Evolutionary conservation across 2,113 vertebrate species (phyloP).

Genomic region (Tychaedon coryphoeus): DNA sequence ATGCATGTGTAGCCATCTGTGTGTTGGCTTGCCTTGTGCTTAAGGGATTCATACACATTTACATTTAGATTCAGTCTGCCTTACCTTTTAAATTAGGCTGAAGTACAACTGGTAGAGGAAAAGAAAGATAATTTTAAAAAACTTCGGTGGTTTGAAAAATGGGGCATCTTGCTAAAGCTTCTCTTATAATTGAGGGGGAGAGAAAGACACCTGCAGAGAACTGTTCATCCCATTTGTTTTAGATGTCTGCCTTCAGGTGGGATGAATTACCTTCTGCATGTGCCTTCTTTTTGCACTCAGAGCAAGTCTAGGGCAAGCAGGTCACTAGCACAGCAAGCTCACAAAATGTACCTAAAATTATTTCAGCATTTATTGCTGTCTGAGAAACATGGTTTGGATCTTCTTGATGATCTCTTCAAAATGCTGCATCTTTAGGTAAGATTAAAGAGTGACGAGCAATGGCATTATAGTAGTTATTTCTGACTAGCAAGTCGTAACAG

Average conservation of each 20-base stretch:
- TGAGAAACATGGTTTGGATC: background rate
- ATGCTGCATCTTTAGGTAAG: background rate
- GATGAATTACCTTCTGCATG: background rate
- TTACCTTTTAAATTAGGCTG: background rate
- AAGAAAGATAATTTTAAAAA: background rate
- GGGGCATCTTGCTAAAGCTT: background rate
- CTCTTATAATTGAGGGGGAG: background rate
- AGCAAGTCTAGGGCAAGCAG: background rate
- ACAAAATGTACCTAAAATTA: background rate
- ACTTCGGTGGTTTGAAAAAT: background rate
- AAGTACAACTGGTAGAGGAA: background rate
- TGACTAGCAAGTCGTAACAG: background rate
- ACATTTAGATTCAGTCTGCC: background rate
- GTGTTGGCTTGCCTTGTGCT: background rate
- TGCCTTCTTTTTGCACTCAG: background rate
- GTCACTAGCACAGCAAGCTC: background rate
- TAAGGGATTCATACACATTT: background rate
- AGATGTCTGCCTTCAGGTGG: background rate
- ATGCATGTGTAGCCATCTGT: accelerated
- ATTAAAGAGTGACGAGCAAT: background rate
- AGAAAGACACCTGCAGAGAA: background rate
- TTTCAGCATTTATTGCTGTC: background rate
- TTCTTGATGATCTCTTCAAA: background rate
- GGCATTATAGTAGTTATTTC: background rate
- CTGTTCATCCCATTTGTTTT: background rate